phyloP scores from a whole-genome alignment of 1,140 invertebrate genomes.

The Eriosoma lanigerum region DNA sequence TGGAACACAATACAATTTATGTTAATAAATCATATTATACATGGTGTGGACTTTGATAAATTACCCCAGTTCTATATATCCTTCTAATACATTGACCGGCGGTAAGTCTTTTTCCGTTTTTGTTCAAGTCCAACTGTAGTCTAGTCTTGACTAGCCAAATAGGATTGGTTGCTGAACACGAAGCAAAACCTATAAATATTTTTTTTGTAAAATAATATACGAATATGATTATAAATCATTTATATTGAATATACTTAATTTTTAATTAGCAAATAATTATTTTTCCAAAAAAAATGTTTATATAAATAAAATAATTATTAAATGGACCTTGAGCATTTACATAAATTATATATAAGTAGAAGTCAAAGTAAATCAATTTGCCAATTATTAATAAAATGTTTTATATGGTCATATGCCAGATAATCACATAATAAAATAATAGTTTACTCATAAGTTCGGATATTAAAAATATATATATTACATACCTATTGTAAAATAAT shows the following conservation, averaged over 20 bases:
- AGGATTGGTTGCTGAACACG: slow-evolving; percentile 95
- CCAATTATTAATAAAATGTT: background rate
- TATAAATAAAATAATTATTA: too few relatives aligned
- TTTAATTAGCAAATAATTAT: too few relatives aligned
- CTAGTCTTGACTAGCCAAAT: slow-evolving; percentile 99
- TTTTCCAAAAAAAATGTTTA: too few relatives aligned
- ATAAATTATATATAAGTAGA: background rate
- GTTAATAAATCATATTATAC: background rate
- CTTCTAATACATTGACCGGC: slow-evolving; percentile 76
- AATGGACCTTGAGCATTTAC: background rate
- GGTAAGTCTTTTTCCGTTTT: slow-evolving; percentile 67
- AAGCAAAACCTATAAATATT: slow-evolving; percentile 77
- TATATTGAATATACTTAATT: too few relatives aligned
- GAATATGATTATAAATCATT: too few relatives aligned
- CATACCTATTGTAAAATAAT: too few relatives aligned
- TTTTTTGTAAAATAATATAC: too few relatives aligned
- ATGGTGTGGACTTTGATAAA: background rate
- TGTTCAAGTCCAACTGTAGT: slow-evolving; percentile 87
- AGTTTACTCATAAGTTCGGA: background rate
- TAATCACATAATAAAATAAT: background rate
- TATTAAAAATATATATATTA: background rate
- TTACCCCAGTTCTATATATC: slow-evolving; percentile 60
- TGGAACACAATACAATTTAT: slow-evolving; percentile 54
- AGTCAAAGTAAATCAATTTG: background rate
- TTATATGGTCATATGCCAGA: background rate